Evolutionary conservation across 2,113 vertebrate genomes (phyloP).

Genomic region (Circaetus cinerascens): DNA sequence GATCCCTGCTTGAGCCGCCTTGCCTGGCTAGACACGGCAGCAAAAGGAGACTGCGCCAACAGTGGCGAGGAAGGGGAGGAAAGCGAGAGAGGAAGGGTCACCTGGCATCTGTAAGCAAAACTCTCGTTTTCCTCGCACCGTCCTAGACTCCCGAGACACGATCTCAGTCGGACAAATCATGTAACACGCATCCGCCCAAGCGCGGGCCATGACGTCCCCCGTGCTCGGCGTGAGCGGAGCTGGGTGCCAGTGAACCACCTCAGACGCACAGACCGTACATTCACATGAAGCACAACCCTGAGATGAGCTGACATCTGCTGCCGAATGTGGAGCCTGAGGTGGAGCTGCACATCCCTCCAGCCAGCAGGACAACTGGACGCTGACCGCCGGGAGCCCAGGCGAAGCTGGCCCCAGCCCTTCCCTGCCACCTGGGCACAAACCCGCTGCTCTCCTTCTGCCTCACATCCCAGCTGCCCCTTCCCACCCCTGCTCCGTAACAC

Average conservation of each 20-base stretch:
- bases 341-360: not conserved
- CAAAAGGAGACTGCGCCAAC: not conserved
- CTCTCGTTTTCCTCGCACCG: fast-evolving
- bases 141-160: too few relatives aligned
- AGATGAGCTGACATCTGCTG: not conserved
- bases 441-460: not conserved
- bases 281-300: fast-evolving
- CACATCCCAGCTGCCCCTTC: not conserved
- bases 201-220: fast-evolving
- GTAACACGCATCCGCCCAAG: fast-evolving
- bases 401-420: not conserved
- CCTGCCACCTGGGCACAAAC: not conserved
- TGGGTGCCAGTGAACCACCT: fast-evolving
- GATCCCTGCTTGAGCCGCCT: fast-evolving
- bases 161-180: fast-evolving
- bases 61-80: not conserved
- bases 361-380: not conserved
- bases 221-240: not conserved
- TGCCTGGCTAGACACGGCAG: fast-evolving
- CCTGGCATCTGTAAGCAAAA: fast-evolving
- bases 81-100: not conserved
- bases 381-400: fast-evolving
- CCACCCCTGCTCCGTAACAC: fast-evolving
- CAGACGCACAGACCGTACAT: fast-evolving
- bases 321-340: not conserved